These are phyloP conservation scores for Drosophila serrata DNA, from an alignment of 1,140 invertebrate genomes.

Conservation along the genomic window DNA sequence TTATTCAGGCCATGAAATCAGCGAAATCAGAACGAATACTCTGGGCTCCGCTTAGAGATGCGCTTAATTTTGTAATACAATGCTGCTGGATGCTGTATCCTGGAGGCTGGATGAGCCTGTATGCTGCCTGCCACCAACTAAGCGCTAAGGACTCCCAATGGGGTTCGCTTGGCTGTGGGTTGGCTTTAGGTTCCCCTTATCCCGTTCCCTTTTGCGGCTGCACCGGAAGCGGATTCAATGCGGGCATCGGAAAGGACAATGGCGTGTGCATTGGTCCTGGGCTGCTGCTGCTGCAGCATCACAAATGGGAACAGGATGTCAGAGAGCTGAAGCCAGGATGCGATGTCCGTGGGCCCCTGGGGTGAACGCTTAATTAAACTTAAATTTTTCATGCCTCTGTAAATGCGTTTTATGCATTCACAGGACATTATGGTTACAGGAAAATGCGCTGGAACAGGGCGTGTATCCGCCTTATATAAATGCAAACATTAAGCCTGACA, in stretches of 20 bases:
- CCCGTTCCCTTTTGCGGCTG: conserved; percentile 11
- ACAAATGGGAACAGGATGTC: conserved; percentile 70
- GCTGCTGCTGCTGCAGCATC: conserved; percentile 7
- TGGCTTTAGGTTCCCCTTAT: conserved; percentile 41
- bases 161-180: conserved; percentile 42
- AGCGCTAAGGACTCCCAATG: conserved; percentile 50
- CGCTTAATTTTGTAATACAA: conserved; percentile 69
- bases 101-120: conserved; percentile 26
- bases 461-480: conserved; percentile 30
- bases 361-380: conserved; percentile 76
- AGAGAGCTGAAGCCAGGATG: conserved; percentile 49
- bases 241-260: conserved; percentile 68
- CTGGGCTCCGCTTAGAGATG: conserved; percentile 63
- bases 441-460: conserved; percentile 11
- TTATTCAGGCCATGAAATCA: conserved; percentile 15
- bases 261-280: conserved; percentile 29
- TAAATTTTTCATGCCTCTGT: conserved; percentile 74
- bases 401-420: conserved; percentile 69
- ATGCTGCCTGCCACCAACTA: conserved; percentile 18
- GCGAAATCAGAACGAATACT: conserved; percentile 69
- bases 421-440: conserved; percentile 31
- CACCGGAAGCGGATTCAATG: conserved; percentile 75
- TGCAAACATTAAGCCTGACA: conserved; percentile 49
- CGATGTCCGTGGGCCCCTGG: conserved; percentile 45
- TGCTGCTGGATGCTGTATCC: conserved; percentile 25